Evolutionary conservation across 2,888 invertebrate genomes (phyloP).

Genomic region (Scaeva pyrastri): DNA sequence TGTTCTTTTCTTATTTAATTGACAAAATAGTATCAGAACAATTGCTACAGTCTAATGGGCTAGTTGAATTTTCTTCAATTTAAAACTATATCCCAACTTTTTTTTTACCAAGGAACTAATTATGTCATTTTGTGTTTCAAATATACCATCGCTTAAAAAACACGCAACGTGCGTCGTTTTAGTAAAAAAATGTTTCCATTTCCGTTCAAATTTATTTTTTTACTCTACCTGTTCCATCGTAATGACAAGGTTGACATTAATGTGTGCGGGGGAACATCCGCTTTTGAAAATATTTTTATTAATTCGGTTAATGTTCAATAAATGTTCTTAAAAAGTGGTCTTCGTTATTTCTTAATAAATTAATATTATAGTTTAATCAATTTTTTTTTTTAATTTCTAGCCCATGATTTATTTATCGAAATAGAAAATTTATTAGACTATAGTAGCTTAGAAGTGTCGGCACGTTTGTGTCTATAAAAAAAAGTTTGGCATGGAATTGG

Average conservation of each 20-base stretch:
- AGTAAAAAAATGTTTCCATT: slow-evolving; percentile 43
- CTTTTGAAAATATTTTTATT: slow-evolving; percentile 60
- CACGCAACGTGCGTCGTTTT: neutral
- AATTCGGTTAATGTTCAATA: slow-evolving; percentile 43
- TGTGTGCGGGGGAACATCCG: slow-evolving; percentile 54
- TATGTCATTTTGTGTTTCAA: no score
- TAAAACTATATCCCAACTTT: no score
- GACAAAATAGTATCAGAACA: no score
- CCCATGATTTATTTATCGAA: slow-evolving; percentile 34
- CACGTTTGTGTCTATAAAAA: slow-evolving; percentile 22
- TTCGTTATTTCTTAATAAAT: neutral
- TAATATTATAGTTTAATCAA: neutral
- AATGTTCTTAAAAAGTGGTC: slow-evolving; percentile 23
- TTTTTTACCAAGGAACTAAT: no score
- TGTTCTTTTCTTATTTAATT: no score
- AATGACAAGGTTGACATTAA: neutral
- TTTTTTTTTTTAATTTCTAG: slow-evolving; percentile 1
- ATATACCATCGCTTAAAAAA: neutral
- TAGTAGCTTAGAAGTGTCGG: neutral
- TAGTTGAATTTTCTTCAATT: no score
- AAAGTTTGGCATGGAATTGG: neutral
- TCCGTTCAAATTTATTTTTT: slow-evolving; percentile 49
- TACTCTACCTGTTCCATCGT: slow-evolving; percentile 65
- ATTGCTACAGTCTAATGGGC: no score
- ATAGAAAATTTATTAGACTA: slow-evolving; percentile 33